These are phyloP conservation scores for Tetheella fluctuosa DNA, from an alignment of 2,888 invertebrate species.

Conservation along the genomic window DNA sequence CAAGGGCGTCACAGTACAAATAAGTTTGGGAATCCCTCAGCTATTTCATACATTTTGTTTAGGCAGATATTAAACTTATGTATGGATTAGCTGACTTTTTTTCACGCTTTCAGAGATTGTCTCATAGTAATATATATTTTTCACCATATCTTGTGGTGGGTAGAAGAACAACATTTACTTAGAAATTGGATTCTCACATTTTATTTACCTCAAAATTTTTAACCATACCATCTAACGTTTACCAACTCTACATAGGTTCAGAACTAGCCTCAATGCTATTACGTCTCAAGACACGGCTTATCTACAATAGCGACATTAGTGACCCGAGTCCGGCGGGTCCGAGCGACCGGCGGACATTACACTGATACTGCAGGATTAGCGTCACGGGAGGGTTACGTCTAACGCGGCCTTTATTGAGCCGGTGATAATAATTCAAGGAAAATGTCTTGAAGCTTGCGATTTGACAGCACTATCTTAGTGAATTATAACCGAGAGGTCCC, in stretches of 20 bases:
- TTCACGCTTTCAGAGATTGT: too few species aligned
- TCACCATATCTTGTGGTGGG: too few species aligned
- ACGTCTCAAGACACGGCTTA: conserved; percentile 42
- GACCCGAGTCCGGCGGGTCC: conserved; percentile 19
- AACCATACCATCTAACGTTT: background rate
- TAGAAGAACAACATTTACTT: too few species aligned
- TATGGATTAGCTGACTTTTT: too few species aligned
- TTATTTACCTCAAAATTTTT: background rate
- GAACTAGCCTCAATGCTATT: background rate
- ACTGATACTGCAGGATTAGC: conserved; percentile 16
- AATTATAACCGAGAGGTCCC: too few species aligned
- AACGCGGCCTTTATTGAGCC: conserved; percentile 17
- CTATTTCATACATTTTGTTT: too few species aligned
- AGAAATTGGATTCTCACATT: too few species aligned
- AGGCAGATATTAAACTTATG: too few species aligned
- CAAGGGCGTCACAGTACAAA: too few species aligned
- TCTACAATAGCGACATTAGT: conserved; percentile 25
- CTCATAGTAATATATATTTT: too few species aligned
- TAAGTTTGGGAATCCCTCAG: too few species aligned
- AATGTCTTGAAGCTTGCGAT: background rate
- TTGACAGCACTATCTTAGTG: too few species aligned
- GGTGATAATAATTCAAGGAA: conserved; percentile 18
- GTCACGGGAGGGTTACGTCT: conserved; percentile 1
- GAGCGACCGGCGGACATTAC: conserved; percentile 19
- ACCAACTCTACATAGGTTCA: background rate